Evolutionary conservation across 1,140 invertebrate genomes (phyloP), one percentile per base, ranked within the genome.

Genomic region (Drosophila simulans): DNA sequence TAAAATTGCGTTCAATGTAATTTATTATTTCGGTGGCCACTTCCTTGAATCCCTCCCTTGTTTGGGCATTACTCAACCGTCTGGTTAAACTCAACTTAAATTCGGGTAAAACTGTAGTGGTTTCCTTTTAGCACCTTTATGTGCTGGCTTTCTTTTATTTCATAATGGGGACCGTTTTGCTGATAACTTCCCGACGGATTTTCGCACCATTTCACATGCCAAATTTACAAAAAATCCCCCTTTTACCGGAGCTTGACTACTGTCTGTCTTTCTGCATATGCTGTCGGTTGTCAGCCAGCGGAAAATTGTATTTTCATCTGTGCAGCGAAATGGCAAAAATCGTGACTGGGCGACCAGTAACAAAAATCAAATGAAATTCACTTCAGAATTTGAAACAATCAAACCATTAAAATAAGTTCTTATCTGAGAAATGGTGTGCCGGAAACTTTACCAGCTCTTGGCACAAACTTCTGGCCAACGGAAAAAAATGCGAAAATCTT

Each of bases 1-100:
- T 74, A 77, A 65, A 77, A 85, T 40, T 51, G 31, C 57, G 40
- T 39, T 63, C 27, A 65, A 59, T 42, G 80, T 65, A 64, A 85
- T 78, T 86, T 78, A 77, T 75, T 62, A 60, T 58, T 52, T 60
- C 10, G 64, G 51, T 27, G 42, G 66, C 42, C 51, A 69, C 65
- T 27, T 48, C 15, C 40, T 2, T 5, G 12, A 37, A 25, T 40
- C 11, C 17, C 15, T 20, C 13, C 11, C 27, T 49, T 46, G 51
- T 35, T 49, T 35, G 49, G 35, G 27, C 60, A 45, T 74, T 39
- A 48, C 52, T 65, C 25, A 40, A 27, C 64, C 25, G 37, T 35
- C 60, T 42, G 49, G 49, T 58, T 46, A 55, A 55, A 43, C 43
- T 49, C 64, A 40, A 20, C 51, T 70, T 70, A 70, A 70, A 70